Percentiles rank a stretch among this genome's conserved stretches.
Evolutionary conservation across 2,888 invertebrate species (phyloP).

Genomic region (Drosophila atroscutellata): DNA sequence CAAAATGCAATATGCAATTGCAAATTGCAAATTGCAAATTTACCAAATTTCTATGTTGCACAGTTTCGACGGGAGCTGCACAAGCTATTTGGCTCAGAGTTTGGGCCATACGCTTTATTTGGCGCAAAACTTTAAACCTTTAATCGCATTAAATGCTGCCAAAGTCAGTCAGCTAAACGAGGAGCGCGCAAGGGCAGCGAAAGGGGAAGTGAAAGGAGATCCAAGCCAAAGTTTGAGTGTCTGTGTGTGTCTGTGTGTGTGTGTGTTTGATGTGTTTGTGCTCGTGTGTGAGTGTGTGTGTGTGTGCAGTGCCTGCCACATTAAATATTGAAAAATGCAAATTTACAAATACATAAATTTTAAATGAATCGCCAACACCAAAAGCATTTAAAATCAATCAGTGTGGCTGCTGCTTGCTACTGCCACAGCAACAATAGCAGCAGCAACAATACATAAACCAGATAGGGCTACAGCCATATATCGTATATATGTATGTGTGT

Average conservation of each 20-base stretch:
- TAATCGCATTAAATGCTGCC: constrained; percentile 77
- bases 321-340: constrained; percentile 78
- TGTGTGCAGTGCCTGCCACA: constrained; percentile 54
- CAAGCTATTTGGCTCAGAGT: constrained; percentile 11
- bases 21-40: constrained; percentile 27
- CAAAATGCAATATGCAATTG: constrained; percentile 23
- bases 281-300: constrained; percentile 20
- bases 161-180: constrained; percentile 51
- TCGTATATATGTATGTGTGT: not conserved
- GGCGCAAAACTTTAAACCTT: constrained; percentile 76
- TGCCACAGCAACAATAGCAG: constrained; percentile 18
- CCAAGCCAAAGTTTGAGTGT: not conserved
- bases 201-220: not conserved
- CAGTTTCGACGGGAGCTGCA: not conserved
- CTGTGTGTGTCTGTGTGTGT: not conserved
- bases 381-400: constrained; percentile 80
- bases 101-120: constrained; percentile 68
- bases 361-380: constrained; percentile 76
- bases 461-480: constrained; percentile 3
- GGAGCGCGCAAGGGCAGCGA: not conserved
- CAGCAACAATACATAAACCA: constrained; percentile 7
- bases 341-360: constrained; percentile 79
- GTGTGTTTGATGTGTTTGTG: constrained; percentile 15
- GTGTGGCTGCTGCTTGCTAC: constrained; percentile 44
- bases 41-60: constrained; percentile 7